Evolutionary conservation across 2,888 invertebrate species (phyloP), one percentile per base, ranked within the genome.

Genomic region (Ophion obscuratus): DNA sequence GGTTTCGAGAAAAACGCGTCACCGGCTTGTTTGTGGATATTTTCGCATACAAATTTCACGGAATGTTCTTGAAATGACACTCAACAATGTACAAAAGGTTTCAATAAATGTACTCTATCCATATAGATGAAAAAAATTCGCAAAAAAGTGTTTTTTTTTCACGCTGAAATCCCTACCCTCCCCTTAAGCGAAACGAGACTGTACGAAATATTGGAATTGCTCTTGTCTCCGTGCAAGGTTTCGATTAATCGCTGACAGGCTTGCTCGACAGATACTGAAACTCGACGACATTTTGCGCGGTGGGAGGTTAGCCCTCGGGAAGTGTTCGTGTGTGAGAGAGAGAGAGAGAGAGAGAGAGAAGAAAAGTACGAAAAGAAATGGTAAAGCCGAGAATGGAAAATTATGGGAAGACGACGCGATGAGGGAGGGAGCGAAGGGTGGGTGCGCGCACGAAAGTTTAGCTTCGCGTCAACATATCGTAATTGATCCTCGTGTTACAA

Each of bases 401-500:
- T 61, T 76, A n/a, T 36, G 68, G 82, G 76, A 76, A 78, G 47
- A 61, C 36, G 62, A 68, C 62, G 62, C 53, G 64, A 53, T 17
- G 53, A 53, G 17, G 53, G 17, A 17, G 17, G 53, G 53, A 17
- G 14, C 53, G 53, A 0, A 0, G 53, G 53, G 53, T 53, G 27
- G 73, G 73, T 5, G 17, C 17, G 61, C 75, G 75, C 61, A 59
- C 31, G 7, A 67, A 47, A n/a, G 17, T 62, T 70, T 53, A 53
- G 40, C 31, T 75, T 68, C 68, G 36, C 68, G 75, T 62, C 57
- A 61, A 68, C 31, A 57, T 10, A 17, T 9, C 20, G 53, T 81
- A 31, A 47, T 61, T 67, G 31, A 74, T 81, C 59, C n/a, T 31
- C 61, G 27, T 44, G 53, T 53, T 17, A 14, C 14, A 17, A 53